Conservation (phyloP, 2,888 invertebrate genomes). For the Cartodere bifasciata region DNA sequence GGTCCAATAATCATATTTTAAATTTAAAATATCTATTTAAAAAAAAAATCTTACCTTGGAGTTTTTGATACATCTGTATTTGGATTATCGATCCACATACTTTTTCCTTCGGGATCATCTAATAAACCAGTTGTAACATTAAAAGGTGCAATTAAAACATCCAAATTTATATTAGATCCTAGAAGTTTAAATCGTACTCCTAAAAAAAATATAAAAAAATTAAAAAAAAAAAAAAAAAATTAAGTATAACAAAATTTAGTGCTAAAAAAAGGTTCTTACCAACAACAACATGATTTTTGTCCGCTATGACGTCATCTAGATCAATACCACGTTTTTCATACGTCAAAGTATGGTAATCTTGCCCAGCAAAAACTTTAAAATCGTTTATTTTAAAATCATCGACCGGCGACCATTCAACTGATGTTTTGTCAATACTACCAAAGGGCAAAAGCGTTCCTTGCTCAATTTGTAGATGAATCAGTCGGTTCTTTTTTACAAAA, state of each 20-base stretch:
- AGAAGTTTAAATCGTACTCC: constrained; percentile 62
- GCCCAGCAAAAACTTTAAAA: constrained; percentile 42
- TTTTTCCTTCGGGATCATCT: constrained; percentile 43
- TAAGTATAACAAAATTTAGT: too few relatives aligned
- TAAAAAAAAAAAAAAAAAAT: too few relatives aligned
- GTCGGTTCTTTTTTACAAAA: constrained; percentile 57
- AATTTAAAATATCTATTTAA: too few relatives aligned
- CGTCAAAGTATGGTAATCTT: constrained; percentile 64
- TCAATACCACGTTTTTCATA: constrained; percentile 70
- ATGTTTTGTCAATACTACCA: constrained; percentile 47
- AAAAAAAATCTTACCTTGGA: too few relatives aligned
- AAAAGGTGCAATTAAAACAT: constrained; percentile 65
- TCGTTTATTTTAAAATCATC: constrained; percentile 46
- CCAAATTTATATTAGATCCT: constrained; percentile 74
- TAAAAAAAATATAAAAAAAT: too few relatives aligned
- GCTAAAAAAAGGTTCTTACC: too few relatives aligned
- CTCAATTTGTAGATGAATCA: constrained; percentile 73
- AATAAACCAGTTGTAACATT: constrained; percentile 65
- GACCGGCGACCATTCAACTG: constrained; percentile 55
- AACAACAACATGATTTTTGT: constrained; percentile 58
- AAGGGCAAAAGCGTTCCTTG: constrained; percentile 55
- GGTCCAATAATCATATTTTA: too few relatives aligned
- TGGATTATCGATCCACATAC: constrained; percentile 73
- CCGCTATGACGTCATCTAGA: constrained; percentile 49
- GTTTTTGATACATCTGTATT: constrained; percentile 57